Conservation (phyloP, 2,113 vertebrate genomes). For the Plotosus lineatus region DNA sequence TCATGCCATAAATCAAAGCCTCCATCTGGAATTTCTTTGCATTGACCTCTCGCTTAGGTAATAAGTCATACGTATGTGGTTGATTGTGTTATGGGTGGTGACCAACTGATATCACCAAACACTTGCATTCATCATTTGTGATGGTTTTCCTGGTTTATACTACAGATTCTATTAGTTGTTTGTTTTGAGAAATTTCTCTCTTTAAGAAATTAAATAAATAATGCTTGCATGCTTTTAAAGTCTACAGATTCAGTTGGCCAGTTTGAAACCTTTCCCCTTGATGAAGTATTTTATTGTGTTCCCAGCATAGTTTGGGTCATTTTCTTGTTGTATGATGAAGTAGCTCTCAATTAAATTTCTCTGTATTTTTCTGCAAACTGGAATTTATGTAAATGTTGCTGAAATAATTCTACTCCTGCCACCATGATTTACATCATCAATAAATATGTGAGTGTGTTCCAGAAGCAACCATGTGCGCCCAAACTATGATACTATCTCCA, state of each 20-base stretch:
- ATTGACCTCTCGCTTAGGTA: too few species aligned
- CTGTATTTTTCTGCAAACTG: background rate
- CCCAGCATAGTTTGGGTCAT: background rate
- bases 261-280: background rate
- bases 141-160: background rate
- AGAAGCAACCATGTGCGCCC: background rate
- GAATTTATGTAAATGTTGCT: background rate
- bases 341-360: background rate
- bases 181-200: background rate
- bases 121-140: background rate
- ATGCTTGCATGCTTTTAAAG: too few species aligned
- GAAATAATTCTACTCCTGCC: background rate
- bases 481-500: background rate
- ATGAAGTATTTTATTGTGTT: background rate
- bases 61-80: too few species aligned
- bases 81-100: too few species aligned
- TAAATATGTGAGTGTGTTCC: background rate
- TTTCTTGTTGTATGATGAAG: background rate
- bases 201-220: too few species aligned
- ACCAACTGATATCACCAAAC: background rate
- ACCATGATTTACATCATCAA: background rate
- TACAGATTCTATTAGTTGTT: background rate
- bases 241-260: background rate
- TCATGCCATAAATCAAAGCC: too few species aligned
- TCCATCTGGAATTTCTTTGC: too few species aligned